Conservation (phyloP, 1,140 invertebrate species). For the Sesamia nonagrioides region DNA sequence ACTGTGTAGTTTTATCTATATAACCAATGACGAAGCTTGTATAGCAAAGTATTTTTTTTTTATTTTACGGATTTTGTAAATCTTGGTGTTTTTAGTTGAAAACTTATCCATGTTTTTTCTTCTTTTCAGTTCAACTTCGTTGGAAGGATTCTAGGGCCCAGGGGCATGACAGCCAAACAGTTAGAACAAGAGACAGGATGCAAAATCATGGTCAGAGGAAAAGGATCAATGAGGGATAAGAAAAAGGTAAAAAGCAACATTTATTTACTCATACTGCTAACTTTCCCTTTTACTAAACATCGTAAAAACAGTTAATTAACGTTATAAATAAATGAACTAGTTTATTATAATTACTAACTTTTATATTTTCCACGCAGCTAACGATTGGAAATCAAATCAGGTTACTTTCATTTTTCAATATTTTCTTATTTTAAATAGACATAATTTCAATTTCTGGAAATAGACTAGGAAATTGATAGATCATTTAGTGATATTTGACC, state of each 20-base stretch:
- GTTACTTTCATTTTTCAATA: constrained; percentile 21
- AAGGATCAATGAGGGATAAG: constrained; percentile 99
- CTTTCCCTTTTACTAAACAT: neutral
- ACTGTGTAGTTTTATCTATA: neutral
- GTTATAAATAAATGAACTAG: neutral
- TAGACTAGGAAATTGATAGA: too few relatives aligned
- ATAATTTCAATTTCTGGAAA: neutral
- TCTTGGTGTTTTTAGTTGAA: neutral
- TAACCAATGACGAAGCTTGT: neutral
- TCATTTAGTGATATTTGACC: neutral
- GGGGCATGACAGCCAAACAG: constrained; percentile 99
- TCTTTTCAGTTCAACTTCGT: constrained; percentile 99
- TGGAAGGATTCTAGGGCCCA: constrained; percentile 98
- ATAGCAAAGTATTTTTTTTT: too few relatives aligned
- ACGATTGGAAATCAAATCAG: constrained; percentile 31
- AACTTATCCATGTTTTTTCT: constrained; percentile 42
- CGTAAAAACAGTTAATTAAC: neutral
- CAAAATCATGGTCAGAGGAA: constrained; percentile 99
- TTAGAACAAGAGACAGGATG: constrained; percentile 99
- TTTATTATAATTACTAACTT: neutral
- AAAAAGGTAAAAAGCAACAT: constrained; percentile 94
- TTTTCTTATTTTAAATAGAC: neutral
- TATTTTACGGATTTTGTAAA: neutral
- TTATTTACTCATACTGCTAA: constrained; percentile 36
- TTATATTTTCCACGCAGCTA: constrained; percentile 37